Evolutionary conservation across 1,140 invertebrate species (phyloP).

Genomic region (Drosophila biarmipes): DNA sequence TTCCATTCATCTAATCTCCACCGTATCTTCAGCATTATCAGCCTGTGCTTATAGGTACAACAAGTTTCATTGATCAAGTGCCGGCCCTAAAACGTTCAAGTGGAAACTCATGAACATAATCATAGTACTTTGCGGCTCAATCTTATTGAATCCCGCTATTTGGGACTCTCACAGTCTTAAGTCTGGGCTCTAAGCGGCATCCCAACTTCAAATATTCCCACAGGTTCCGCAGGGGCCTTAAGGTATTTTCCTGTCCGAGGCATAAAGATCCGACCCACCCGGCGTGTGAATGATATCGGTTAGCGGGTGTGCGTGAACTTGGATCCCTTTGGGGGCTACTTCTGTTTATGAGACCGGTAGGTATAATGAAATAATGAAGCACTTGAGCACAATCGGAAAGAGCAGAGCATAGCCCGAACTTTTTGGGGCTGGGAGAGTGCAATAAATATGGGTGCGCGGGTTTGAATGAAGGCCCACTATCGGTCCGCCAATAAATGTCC

Average conservation of each 20-base stretch:
- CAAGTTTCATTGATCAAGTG: constrained; percentile 16
- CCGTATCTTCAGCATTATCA: constrained; percentile 9
- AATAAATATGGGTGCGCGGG: constrained; percentile 45
- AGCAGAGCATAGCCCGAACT: constrained; percentile 19
- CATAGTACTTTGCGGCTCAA: constrained; percentile 18
- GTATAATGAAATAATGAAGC: constrained; percentile 48
- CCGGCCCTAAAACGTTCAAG: constrained; percentile 8
- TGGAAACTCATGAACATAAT: constrained; percentile 10
- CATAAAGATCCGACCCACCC: constrained; percentile 20
- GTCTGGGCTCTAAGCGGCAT: constrained; percentile 4
- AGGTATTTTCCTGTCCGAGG: constrained; percentile 6
- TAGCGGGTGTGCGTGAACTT: constrained; percentile 10
- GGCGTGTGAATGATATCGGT: constrained; percentile 38
- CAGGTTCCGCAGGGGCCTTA: constrained; percentile 4
- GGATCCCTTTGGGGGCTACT: constrained; percentile 14
- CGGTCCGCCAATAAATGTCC: constrained; percentile 56
- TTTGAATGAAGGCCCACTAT: constrained; percentile 36
- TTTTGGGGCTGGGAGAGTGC: constrained; percentile 11
- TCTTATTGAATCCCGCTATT: background rate
- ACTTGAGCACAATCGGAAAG: constrained; percentile 32
- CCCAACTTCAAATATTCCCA: constrained; percentile 7
- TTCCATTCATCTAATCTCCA: constrained; percentile 16
- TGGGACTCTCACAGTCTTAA: too few species aligned
- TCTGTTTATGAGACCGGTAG: constrained; percentile 33
- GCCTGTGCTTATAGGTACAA: constrained; percentile 1